A percentile compares a stretch with the other conserved stretches of the same genome.
Conservation (phyloP, 2,888 invertebrate genomes). For the Plusia festucae region DNA sequence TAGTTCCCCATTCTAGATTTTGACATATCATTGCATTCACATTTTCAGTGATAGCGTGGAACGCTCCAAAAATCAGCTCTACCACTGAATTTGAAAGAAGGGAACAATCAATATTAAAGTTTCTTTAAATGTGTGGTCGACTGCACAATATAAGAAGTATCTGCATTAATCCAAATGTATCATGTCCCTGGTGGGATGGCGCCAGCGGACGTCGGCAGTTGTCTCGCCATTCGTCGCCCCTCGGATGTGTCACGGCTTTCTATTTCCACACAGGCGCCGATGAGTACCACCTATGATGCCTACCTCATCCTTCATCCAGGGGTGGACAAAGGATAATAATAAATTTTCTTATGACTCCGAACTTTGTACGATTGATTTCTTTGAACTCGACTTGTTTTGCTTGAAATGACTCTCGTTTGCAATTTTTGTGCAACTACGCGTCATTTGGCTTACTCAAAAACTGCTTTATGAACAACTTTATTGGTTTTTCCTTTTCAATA, state of each 20-base stretch:
- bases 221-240: constrained; percentile 66
- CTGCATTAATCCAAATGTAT: constrained; percentile 56
- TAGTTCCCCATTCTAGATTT: no score
- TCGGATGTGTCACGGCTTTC: constrained; percentile 82
- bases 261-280: constrained; percentile 81
- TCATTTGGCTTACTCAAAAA: neutral
- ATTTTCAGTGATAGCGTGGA: no score
- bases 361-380: constrained; percentile 16
- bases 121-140: neutral
- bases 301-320: constrained; percentile 60
- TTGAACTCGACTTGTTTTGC: neutral
- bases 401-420: neutral
- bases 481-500: neutral
- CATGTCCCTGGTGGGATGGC: constrained; percentile 58
- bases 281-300: constrained; percentile 68
- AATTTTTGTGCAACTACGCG: neutral
- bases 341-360: constrained; percentile 22
- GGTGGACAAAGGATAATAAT: constrained; percentile 31
- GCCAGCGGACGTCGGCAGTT: constrained; percentile 60
- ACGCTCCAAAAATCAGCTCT: neutral
- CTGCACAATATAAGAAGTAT: constrained; percentile 41
- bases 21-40: no score
- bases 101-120: neutral
- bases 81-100: neutral
- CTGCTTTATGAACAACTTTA: neutral